Conservation (phyloP, 1,140 invertebrate species). For the Teleogryllus occipitalis region DNA sequence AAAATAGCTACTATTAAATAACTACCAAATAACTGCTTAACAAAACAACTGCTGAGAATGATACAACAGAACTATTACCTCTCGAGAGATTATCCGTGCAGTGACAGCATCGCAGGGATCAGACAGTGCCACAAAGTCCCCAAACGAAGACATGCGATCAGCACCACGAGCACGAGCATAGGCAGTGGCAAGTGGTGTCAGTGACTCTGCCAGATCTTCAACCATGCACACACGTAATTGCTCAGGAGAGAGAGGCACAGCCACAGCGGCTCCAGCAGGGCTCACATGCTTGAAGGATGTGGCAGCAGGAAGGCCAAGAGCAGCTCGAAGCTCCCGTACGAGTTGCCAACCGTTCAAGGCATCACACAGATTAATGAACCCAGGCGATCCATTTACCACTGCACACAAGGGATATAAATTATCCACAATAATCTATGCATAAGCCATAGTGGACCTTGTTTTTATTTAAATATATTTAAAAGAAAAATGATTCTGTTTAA, state of each 20-base stretch:
- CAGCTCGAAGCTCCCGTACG: constrained; percentile 76
- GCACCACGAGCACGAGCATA: constrained; percentile 94
- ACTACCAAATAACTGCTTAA: no score
- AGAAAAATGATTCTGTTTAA: background rate
- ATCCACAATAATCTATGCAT: background rate
- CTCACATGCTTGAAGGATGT: constrained; percentile 98
- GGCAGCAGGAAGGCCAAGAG: constrained; percentile 78
- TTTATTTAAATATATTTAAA: background rate
- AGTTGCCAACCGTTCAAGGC: constrained; percentile 96
- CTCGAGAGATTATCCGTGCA: constrained; percentile 61
- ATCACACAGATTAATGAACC: constrained; percentile 96
- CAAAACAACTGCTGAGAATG: background rate
- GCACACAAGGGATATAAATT: constrained; percentile 15
- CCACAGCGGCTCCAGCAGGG: constrained; percentile 90
- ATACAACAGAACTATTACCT: constrained; percentile 36
- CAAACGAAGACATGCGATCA: constrained; percentile 98
- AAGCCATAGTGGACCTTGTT: background rate
- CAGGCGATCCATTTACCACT: constrained; percentile 90
- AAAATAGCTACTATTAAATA: no score
- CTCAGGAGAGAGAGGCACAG: constrained; percentile 58
- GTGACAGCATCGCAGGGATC: constrained; percentile 84
- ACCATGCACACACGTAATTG: constrained; percentile 81
- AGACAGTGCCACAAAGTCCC: constrained; percentile 93
- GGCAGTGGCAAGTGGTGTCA: constrained; percentile 85
- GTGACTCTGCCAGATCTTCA: constrained; percentile 62